A percentile compares a stretch with the other conserved stretches of the same genome.
These are phyloP conservation scores for Sitobion miscanthi DNA, from an alignment of 1,140 invertebrate species.

Conservation along the genomic window DNA sequence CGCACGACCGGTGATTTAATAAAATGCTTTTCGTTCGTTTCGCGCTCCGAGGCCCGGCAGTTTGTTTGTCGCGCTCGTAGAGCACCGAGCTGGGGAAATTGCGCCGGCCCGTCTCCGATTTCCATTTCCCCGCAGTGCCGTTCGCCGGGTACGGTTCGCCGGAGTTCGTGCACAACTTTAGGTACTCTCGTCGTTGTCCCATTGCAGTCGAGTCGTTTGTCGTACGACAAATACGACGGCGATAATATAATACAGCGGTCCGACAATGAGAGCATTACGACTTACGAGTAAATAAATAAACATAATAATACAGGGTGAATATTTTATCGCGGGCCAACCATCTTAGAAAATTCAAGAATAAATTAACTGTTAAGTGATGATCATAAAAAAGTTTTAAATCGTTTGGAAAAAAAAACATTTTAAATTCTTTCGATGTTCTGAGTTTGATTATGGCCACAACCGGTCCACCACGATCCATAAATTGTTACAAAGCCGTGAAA, in stretches of 20 bases:
- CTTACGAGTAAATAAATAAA: neutral
- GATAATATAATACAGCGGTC: neutral
- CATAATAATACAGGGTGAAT: neutral
- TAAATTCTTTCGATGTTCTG: neutral
- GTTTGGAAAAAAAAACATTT: neutral
- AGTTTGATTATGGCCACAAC: neutral
- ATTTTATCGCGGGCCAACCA: neutral
- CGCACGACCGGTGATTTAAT: slow-evolving; percentile 50
- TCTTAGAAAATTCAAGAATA: neutral
- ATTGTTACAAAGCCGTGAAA: neutral
- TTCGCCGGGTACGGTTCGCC: neutral
- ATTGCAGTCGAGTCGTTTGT: neutral
- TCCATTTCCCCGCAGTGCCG: slow-evolving; percentile 23
- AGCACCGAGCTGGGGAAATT: neutral
- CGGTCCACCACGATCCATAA: neutral
- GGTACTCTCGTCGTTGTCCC: neutral
- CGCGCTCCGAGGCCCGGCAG: neutral
- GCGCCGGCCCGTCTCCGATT: neutral
- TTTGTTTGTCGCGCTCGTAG: neutral
- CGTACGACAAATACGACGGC: neutral
- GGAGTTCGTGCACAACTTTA: neutral
- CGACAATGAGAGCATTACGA: neutral
- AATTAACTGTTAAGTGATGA: too few relatives aligned
- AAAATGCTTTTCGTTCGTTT: slow-evolving; percentile 7
- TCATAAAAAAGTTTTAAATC: too few relatives aligned